Evolutionary conservation across 2,113 vertebrate genomes (phyloP), one percentile per base, ranked within the genome.

Genomic region (Zosterops borbonicus): DNA sequence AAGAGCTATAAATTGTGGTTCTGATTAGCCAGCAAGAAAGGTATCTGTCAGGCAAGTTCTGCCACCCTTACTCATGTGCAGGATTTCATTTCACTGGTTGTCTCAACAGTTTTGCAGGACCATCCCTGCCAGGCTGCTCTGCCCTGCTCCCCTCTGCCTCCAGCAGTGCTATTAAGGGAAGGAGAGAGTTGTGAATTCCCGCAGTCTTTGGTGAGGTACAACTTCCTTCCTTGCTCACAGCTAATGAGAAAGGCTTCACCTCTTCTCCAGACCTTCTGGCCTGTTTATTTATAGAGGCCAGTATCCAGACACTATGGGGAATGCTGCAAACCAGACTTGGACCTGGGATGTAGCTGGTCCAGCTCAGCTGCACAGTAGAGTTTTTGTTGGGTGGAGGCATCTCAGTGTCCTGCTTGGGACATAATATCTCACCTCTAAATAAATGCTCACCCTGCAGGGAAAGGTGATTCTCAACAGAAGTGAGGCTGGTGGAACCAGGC

Each of bases 401-500:
- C 94, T 76, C 77, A 82, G 88, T 93, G 90, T 95, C 86, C 90
- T 94, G 83, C 88, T 71, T 91, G 59, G 92, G 92, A 94, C 90
- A 75, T 88, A 94, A 55, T 90, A 96, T 92, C 88, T 95, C 67
- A 73, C 92, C 86, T 97, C 91, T 95, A 97, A 97, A 97, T 97
- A 95, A 94, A 92, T 91, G 88, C 53, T 68, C 88, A 86, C 92
- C 80, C 89, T 93, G 83, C 68, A 95, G 93, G 87, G 63, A 91
- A 94, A 87, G 88, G 83, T 96, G 95, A 94, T 92, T 94, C 94
- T 93, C 70, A 95, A 83, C 69, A 70, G 74, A 59, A 97, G 74
- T 60, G 97, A 96, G 89, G 95, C 83, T 96, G 93, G 93, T 93
- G 84, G 70, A 94, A 92, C 64, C 11, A 47, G 93, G 87, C 83